Base-by-base conservation (phyloP, 2,113 vertebrate species). In the Bagarius yarrelli region DNA sequence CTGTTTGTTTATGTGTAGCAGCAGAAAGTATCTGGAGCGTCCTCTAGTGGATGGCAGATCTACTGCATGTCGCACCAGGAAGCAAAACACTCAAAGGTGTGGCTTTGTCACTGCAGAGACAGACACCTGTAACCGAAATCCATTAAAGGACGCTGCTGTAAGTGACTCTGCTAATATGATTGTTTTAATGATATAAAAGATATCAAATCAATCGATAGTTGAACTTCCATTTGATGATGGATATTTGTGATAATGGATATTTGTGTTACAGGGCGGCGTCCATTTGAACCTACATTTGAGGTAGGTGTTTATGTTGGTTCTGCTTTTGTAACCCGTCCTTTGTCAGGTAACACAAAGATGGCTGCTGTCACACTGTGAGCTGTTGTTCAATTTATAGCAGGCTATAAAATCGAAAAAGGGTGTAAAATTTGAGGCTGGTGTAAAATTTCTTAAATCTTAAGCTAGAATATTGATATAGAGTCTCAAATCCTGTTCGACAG, bases 111-210 rank as follows among this genome's bases (percentile, higher is more conserved):
- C 27, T 81, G 60, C 6, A 77, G 79, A 69, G 80, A 61, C 88
- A 91, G 85, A 91, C 90, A 91, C 88, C 89, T 90, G 88, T 88
- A 82, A 89, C 44, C 78, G 86, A 85, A 82, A 80, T 1, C 86
- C 91, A 93, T 92, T 94, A 93, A 93, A 93, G 92, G 92, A 91
- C 93, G 92, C 93, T 93, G 93, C 93, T 93, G 93, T 94, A 86
- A 93, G 93, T 94, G 79, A 61, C 61, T 66, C 79, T 83, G 27
- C 32, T 56, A 53, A 81, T 80, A 85, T 84, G 52, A 40, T 21
- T 59, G 1, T 8, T 73, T 59, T 25, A 57, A 30, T 4, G 4
- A 16, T 56, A 18, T 1, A 47, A 60, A 59, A 60, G 13, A 15
- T 36, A 2, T 16, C 50, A 59, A 75, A 23, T 70, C 8, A 19